A percentile compares a stretch with the other conserved stretches of the same genome.
phyloP scores from a whole-genome alignment of 1,140 invertebrate genomes.

The Lucilia sericata region DNA sequence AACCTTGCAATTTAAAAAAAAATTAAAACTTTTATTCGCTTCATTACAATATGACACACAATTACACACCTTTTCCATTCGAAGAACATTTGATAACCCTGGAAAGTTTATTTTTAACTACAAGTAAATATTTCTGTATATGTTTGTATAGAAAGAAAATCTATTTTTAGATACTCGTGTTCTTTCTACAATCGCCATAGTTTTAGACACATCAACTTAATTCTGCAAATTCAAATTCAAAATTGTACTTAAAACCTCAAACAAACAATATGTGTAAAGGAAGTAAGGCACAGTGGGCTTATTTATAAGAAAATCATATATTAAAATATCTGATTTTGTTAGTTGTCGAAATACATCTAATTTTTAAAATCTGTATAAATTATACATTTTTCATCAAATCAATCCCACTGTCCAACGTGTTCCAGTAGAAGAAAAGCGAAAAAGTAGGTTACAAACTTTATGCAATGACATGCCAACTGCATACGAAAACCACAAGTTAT shows the following conservation, averaged over 20 bases:
- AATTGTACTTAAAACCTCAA: too few relatives aligned
- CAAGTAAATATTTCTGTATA: not conserved
- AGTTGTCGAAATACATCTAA: too few relatives aligned
- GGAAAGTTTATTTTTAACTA: not conserved
- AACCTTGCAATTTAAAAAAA: too few relatives aligned
- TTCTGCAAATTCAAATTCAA: not conserved
- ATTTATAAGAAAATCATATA: too few relatives aligned
- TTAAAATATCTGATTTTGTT: too few relatives aligned
- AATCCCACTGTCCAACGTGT: not conserved
- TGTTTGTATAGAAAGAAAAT: not conserved
- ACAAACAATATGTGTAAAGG: too few relatives aligned
- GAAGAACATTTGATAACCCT: not conserved
- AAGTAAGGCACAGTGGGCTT: too few relatives aligned
- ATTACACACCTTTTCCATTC: not conserved
- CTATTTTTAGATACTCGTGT: not conserved
- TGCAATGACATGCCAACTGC: not conserved
- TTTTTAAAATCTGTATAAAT: too few relatives aligned
- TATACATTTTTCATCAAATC: too few relatives aligned
- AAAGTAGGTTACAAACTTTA: not conserved
- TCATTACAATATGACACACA: too few relatives aligned
- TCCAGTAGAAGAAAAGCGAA: not conserved
- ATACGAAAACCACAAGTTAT: too few relatives aligned
- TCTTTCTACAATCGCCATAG: not conserved
- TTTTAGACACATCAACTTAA: not conserved
- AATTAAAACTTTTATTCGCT: too few relatives aligned